phyloP scores from a whole-genome alignment of 2,113 vertebrate genomes.

The Dasyornis broadbenti region DNA sequence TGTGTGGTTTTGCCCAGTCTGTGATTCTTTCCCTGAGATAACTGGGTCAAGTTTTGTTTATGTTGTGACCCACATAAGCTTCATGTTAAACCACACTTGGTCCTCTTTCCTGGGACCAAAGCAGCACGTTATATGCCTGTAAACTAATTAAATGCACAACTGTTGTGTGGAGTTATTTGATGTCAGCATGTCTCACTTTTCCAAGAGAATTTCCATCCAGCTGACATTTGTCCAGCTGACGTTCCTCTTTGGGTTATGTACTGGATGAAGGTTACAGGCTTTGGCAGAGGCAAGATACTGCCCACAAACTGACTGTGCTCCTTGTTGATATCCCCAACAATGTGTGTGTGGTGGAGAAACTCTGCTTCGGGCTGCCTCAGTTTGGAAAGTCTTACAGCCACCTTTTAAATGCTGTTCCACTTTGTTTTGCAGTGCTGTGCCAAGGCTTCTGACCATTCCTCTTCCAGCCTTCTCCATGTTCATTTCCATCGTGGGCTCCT shows the following conservation, averaged over 20 bases:
- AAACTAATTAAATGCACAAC: background rate
- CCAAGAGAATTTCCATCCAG: background rate
- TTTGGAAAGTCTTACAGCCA: background rate
- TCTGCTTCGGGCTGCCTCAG: background rate
- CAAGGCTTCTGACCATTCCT: background rate
- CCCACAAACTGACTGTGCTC: background rate
- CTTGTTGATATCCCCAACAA: rapidly evolving
- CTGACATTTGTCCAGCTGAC: too few relatives aligned
- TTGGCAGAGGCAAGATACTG: background rate
- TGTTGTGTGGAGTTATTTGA: background rate
- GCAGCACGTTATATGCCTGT: background rate
- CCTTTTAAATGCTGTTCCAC: background rate
- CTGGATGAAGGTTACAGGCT: background rate
- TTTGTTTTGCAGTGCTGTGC: background rate
- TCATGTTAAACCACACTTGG: background rate
- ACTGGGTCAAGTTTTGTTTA: background rate
- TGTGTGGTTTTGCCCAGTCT: background rate
- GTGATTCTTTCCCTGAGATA: background rate
- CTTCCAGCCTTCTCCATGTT: background rate
- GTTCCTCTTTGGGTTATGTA: background rate
- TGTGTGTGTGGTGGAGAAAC: background rate
- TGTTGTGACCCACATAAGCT: background rate
- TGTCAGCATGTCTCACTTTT: background rate
- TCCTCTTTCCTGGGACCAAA: background rate
- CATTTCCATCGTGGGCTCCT: background rate